These are phyloP conservation scores for Neofelis nebulosa DNA, from an alignment of 2,113 vertebrate species.

Conservation along the genomic window DNA sequence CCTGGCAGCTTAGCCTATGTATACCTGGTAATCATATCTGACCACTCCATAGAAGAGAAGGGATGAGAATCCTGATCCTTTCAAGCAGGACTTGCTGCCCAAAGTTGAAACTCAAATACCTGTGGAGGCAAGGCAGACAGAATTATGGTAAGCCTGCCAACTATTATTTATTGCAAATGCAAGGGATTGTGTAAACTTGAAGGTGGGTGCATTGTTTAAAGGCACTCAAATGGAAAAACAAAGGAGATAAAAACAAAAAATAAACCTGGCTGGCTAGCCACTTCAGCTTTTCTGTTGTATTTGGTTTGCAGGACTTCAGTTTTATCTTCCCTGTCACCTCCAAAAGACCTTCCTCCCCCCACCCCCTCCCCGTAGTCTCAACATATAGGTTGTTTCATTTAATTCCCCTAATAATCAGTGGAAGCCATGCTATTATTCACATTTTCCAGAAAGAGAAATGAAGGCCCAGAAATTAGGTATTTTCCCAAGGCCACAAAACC, in stretches of 20 bases:
- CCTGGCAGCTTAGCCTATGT: neutral
- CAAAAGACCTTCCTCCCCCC: neutral
- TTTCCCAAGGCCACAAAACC: neutral
- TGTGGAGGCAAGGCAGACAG: neutral
- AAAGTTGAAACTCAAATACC: neutral
- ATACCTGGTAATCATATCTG: neutral
- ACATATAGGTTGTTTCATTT: neutral
- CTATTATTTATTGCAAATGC: neutral
- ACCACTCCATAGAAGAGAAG: neutral
- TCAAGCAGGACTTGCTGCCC: neutral
- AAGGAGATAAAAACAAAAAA: neutral
- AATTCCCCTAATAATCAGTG: neutral
- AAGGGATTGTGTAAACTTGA: neutral
- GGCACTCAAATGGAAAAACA: neutral
- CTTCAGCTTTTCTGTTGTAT: neutral
- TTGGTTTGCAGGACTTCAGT: neutral
- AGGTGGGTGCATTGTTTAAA: neutral
- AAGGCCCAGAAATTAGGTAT: neutral
- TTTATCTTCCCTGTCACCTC: fast-evolving
- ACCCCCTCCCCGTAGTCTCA: neutral
- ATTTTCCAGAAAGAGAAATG: neutral
- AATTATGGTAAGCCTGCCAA: neutral
- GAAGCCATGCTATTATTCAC: neutral
- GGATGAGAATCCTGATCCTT: neutral
- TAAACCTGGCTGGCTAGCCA: neutral